Percentiles rank a stretch among this genome's conserved stretches.
Conservation (phyloP, 2,888 invertebrate species). For the Tetanocera ferruginea region DNA sequence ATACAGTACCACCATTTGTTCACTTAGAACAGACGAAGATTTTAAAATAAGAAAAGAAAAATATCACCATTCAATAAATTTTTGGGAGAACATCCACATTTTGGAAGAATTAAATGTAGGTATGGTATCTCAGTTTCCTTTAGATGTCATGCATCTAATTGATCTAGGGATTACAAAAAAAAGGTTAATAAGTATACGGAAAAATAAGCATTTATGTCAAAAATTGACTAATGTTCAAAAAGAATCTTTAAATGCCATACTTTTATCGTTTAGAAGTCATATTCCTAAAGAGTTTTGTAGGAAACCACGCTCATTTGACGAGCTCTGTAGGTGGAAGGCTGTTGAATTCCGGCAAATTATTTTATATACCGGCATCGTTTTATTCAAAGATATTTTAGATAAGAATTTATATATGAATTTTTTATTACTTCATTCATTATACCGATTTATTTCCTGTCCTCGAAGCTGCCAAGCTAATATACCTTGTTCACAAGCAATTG, state of each 20-base stretch:
- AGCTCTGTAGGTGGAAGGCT: constrained; percentile 40
- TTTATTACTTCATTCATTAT: constrained; percentile 35
- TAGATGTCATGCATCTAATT: constrained; percentile 26
- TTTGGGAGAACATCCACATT: background rate
- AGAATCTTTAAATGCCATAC: background rate
- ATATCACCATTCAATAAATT: background rate
- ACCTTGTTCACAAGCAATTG: background rate
- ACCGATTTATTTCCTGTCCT: constrained; percentile 21
- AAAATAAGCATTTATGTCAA: constrained; percentile 16
- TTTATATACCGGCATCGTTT: constrained; percentile 37
- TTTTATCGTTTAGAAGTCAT: background rate
- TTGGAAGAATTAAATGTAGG: constrained; percentile 10
- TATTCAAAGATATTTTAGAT: constrained; percentile 29
- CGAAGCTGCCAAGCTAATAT: background rate
- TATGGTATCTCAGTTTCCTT: no score
- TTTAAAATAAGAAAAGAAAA: constrained; percentile 26
- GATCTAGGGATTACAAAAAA: constrained; percentile 9
- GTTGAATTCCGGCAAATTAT: constrained; percentile 27
- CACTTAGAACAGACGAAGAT: no score
- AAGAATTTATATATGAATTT: constrained; percentile 36
- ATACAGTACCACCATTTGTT: constrained; percentile 23
- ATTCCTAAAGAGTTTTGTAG: constrained; percentile 39
- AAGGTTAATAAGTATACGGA: constrained; percentile 17
- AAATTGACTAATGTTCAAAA: constrained; percentile 17
- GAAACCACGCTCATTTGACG: constrained; percentile 37